Evolutionary conservation across 2,888 invertebrate genomes (phyloP).

Genomic region (Nasonovia ribisnigri): DNA sequence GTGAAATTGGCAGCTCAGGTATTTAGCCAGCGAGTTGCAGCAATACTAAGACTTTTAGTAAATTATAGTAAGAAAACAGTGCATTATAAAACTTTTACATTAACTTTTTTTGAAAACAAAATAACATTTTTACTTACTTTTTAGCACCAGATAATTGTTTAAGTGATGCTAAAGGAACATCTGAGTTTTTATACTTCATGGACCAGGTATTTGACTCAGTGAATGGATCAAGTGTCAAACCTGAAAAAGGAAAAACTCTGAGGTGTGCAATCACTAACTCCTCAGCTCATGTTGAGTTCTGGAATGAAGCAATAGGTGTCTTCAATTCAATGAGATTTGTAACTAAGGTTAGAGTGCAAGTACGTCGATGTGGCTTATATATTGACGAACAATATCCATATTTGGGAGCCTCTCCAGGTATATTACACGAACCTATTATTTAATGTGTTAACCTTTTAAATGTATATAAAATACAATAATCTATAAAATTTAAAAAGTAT

Average conservation of each 20-base stretch:
- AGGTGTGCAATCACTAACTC: background rate
- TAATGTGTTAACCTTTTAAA: no score
- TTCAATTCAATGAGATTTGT: slow-evolving; percentile 28
- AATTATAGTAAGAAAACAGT: background rate
- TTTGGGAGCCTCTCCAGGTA: no score
- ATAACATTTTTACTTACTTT: background rate
- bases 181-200: slow-evolving; percentile 26
- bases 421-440: no score
- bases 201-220: slow-evolving; percentile 44
- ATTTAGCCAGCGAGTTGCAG: slow-evolving; percentile 27
- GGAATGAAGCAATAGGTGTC: slow-evolving; percentile 7
- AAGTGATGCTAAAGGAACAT: slow-evolving; percentile 14
- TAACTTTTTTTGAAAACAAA: no score
- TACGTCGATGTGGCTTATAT: no score
- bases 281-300: slow-evolving; percentile 34
- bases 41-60: slow-evolving; percentile 23
- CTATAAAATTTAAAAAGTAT: no score
- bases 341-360: background rate
- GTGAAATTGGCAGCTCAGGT: slow-evolving; percentile 36
- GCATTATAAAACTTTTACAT: background rate
- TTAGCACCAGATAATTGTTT: background rate
- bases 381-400: no score
- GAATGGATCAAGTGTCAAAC: slow-evolving; percentile 26
- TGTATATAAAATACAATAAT: no score
- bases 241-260: background rate